phyloP scores from a whole-genome alignment of 2,888 invertebrate genomes.

The Nomada goodeniana region DNA sequence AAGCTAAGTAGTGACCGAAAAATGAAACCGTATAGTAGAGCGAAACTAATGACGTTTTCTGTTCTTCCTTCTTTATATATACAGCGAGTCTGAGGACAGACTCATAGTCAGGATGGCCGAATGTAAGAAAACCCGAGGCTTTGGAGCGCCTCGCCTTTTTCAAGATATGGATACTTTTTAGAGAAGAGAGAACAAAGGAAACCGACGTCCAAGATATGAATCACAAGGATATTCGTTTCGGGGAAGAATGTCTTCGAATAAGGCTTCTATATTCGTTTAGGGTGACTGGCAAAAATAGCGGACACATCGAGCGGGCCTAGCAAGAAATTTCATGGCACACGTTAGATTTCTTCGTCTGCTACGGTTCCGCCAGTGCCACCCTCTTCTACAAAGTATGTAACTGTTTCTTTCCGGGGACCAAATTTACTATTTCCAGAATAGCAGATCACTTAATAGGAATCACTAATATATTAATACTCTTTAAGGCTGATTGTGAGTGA shows the following conservation, averaged over 20 bases:
- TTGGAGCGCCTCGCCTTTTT: no score
- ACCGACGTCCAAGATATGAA: slow-evolving; percentile 50
- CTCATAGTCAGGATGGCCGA: no score
- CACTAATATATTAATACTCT: no score
- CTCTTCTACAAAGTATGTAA: no score
- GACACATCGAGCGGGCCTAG: slow-evolving; percentile 34
- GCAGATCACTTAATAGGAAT: neutral
- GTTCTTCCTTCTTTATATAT: no score
- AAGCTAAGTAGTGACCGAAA: no score
- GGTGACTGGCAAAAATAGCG: slow-evolving; percentile 55
- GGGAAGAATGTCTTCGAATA: slow-evolving; percentile 36
- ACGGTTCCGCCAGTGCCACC: neutral
- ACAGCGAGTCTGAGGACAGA: no score
- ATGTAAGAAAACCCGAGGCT: no score
- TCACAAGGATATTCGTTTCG: slow-evolving; percentile 48
- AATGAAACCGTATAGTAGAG: no score
- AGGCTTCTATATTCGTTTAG: slow-evolving; percentile 27
- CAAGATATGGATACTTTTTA: slow-evolving; percentile 22
- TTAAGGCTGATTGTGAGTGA: no score
- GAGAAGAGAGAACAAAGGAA: slow-evolving; percentile 34
- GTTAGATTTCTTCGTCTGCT: slow-evolving; percentile 67
- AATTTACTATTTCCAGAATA: neutral
- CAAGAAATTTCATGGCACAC: slow-evolving; percentile 57
- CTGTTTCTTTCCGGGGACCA: neutral
- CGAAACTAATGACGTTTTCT: no score